phyloP scores from a whole-genome alignment of 1,140 invertebrate species.

The Achatina immaculata region DNA sequence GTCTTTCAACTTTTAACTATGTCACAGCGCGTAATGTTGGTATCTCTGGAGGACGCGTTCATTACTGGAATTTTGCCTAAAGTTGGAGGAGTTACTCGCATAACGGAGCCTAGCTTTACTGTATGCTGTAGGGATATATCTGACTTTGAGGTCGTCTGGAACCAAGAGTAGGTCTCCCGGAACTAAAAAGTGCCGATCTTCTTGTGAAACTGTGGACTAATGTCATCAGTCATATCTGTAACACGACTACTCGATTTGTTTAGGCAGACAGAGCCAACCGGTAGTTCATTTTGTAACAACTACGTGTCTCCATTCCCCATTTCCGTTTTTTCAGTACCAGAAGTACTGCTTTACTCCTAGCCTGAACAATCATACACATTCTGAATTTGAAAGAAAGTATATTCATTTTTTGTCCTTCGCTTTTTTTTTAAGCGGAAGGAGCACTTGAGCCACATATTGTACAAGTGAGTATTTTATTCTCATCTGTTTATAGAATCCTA shows the following conservation, averaged over 20 bases:
- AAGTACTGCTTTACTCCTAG: no score
- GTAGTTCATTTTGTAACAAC: no score
- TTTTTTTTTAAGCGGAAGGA: no score
- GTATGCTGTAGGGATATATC: not conserved
- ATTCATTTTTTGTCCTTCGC: no score
- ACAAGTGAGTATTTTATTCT: no score
- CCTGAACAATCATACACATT: no score
- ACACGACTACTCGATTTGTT: not conserved
- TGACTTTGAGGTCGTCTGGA: constrained; percentile 5
- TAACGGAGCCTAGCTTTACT: constrained; percentile 27
- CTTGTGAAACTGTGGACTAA: constrained; percentile 1
- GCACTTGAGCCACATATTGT: no score
- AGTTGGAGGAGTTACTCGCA: constrained; percentile 16
- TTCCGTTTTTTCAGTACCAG: no score
- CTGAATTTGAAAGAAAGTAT: no score
- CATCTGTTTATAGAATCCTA: no score
- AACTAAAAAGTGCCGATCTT: not conserved
- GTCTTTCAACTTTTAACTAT: constrained; percentile 51
- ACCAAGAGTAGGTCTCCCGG: not conserved
- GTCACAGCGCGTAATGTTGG: constrained; percentile 41
- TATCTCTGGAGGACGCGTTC: constrained; percentile 68
- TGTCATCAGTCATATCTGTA: not conserved
- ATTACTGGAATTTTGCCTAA: constrained; percentile 58
- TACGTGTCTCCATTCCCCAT: no score
- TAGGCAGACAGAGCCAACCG: no score